Evolutionary conservation across 1,140 invertebrate genomes (phyloP), one percentile per base, ranked within the genome.

Genomic region (Bombus superbus): DNA sequence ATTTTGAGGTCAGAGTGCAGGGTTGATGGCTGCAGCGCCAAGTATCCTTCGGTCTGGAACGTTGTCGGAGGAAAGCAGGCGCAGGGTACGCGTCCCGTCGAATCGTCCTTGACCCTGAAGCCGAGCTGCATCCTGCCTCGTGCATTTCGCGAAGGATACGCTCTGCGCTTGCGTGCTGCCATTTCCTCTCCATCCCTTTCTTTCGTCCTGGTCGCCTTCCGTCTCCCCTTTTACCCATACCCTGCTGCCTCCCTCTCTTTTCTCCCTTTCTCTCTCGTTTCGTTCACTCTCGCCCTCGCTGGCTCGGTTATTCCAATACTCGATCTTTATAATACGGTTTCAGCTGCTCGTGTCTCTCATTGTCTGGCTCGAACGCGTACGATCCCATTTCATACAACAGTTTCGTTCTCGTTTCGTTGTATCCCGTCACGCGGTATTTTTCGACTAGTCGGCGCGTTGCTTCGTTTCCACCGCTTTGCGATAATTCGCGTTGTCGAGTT

Each of bases 91-190:
- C 75, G 83, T 83, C 88, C 82, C 40, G 66, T 77, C 85, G 91
- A 89, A 85, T 91, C 88, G 91, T 92, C 91, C 91, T 92, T 92
- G 91, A 92, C 91, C 91, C 90, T 90, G 86, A 90, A 87, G 86
- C 74, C 80, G 69, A 77, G 85, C 90, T 83, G 87, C 89, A 86
- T 89, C 84, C 89, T 85, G 87, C 78, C 86, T 86, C 83, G 81
- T 85, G 88, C 71, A 89, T 88, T 91, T 90, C 80, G 89, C 82
- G 57, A 88, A 92, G 91, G 88, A 92, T 88, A 69, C 72, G 85
- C 62, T 75, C 59, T 82, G 86, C 84, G 82, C 74, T 40, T 90
- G 79, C 83, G 86, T 64, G 40, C 25, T 47, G n/a, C 68, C 47
- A 47, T 42, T 32, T 87, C 38, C 75, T 53, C 62, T 64, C 75